Percentiles rank a stretch among this genome's conserved stretches.
phyloP scores from a whole-genome alignment of 2,888 invertebrate genomes.

The Meandrusa payeni region DNA sequence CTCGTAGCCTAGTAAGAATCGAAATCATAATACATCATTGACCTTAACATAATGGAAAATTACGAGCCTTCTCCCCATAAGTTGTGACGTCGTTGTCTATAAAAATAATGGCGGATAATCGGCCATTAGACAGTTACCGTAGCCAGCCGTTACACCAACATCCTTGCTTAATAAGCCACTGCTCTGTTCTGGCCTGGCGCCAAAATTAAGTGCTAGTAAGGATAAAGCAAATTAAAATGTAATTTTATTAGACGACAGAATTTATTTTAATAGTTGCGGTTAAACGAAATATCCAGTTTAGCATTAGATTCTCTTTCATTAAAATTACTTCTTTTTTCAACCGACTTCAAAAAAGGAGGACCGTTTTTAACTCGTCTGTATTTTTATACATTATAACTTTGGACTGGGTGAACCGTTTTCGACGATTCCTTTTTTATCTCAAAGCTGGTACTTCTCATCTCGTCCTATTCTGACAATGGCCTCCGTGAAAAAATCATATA shows the following conservation, averaged over 20 bases:
- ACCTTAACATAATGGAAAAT: conserved; percentile 8
- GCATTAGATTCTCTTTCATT: no score
- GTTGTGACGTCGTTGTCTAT: conserved; percentile 8
- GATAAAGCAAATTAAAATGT: conserved; percentile 17
- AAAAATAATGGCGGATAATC: conserved; percentile 1
- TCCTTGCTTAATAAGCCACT: conserved; percentile 12
- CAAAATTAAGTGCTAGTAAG: conserved; percentile 17
- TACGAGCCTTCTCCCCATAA: conserved; percentile 4
- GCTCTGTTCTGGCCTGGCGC: conserved; percentile 16
- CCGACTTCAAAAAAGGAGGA: no score
- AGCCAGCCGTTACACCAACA: conserved; percentile 1
- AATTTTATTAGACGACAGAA: conserved; percentile 8
- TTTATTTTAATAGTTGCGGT: conserved; percentile 1
- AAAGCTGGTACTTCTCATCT: no score
- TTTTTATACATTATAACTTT: no score
- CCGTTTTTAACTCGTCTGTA: no score
- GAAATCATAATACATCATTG: conserved; percentile 11
- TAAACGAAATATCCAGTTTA: not conserved
- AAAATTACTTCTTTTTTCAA: no score
- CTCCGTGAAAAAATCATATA: no score
- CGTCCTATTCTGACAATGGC: no score
- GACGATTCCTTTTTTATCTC: no score
- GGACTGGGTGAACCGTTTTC: no score
- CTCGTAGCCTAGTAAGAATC: no score
- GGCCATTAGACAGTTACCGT: conserved; percentile 5